phyloP scores from a whole-genome alignment of 2,888 invertebrate species.

The Monoplex corrugatus region DNA sequence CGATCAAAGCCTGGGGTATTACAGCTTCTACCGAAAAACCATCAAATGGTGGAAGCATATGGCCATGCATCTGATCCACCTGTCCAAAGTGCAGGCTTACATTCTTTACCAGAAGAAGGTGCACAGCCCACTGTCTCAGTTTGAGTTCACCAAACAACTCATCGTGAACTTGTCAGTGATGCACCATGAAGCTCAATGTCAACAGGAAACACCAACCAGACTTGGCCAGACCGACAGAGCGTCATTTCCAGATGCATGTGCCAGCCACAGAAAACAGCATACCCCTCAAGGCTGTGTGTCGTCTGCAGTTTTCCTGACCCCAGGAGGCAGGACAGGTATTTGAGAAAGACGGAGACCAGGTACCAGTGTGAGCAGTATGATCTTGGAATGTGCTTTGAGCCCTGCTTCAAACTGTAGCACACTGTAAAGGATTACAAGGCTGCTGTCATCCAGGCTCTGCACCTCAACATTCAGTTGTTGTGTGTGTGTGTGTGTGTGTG shows the following conservation, averaged over 20 bases:
- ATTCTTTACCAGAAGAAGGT: background rate
- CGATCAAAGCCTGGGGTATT: background rate
- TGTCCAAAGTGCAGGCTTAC: slow-evolving; percentile 26
- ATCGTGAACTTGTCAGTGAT: too few species aligned
- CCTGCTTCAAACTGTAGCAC: slow-evolving; percentile 48
- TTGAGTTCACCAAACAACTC: too few species aligned
- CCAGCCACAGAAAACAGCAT: background rate
- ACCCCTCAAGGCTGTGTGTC: background rate
- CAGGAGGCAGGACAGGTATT: too few species aligned
- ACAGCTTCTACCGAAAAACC: slow-evolving; percentile 34
- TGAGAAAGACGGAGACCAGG: background rate
- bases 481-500: too few species aligned
- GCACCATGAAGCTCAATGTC: too few species aligned
- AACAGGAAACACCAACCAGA: background rate
- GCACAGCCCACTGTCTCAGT: too few species aligned
- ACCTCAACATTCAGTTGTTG: too few species aligned
- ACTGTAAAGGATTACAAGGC: slow-evolving; percentile 11
- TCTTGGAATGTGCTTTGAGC: slow-evolving; percentile 43
- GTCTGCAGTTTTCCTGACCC: slow-evolving; percentile 4
- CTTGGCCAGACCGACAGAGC: background rate
- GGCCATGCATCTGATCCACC: slow-evolving; percentile 15
- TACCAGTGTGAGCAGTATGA: slow-evolving; percentile 44
- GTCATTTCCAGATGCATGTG: background rate
- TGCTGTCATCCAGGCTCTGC: slow-evolving; percentile 8
- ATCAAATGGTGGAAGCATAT: slow-evolving; percentile 46